Evolutionary conservation across 2,113 vertebrate genomes (phyloP).

Genomic region (Nerophis ophidion): DNA sequence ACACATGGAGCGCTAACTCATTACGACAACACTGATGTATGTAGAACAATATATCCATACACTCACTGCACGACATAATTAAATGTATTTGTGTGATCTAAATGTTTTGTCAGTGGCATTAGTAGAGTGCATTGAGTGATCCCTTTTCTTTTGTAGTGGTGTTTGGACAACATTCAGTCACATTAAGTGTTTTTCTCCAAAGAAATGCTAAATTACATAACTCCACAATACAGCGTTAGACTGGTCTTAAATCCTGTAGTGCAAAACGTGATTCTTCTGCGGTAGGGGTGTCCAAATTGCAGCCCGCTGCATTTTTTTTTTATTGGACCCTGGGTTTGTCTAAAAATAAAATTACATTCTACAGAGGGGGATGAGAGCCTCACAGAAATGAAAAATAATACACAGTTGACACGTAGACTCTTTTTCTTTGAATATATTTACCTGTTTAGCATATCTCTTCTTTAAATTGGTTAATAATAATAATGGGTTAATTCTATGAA

Average conservation of each 20-base stretch:
- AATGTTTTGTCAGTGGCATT: conserved; percentile 39
- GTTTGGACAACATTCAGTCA: conserved; percentile 33
- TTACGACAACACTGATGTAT: neutral
- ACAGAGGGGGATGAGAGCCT: too few species aligned
- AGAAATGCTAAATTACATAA: conserved; percentile 21
- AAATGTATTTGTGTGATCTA: conserved; percentile 21
- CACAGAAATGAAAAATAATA: neutral
- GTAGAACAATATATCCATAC: conserved; percentile 41
- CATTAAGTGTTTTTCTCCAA: conserved; percentile 14
- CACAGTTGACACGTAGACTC: neutral
- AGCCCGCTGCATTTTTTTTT: too few species aligned
- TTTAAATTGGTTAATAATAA: neutral
- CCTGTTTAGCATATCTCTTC: neutral
- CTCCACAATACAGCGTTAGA: neutral
- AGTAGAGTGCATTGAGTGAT: conserved; percentile 33
- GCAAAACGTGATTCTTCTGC: conserved; percentile 39
- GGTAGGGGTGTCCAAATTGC: too few species aligned
- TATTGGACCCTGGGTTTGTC: neutral
- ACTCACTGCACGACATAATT: conserved; percentile 28
- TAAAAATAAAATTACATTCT: neutral
- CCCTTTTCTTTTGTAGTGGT: conserved; percentile 22
- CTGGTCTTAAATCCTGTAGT: conserved; percentile 32
- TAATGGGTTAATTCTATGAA: neutral
- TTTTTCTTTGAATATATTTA: too few species aligned
- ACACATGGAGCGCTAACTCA: conserved; percentile 44